A percentile compares a stretch with the other conserved stretches of the same genome.
These are phyloP conservation scores for Climacteris rufus DNA, from an alignment of 2,113 vertebrate species.

Conservation along the genomic window DNA sequence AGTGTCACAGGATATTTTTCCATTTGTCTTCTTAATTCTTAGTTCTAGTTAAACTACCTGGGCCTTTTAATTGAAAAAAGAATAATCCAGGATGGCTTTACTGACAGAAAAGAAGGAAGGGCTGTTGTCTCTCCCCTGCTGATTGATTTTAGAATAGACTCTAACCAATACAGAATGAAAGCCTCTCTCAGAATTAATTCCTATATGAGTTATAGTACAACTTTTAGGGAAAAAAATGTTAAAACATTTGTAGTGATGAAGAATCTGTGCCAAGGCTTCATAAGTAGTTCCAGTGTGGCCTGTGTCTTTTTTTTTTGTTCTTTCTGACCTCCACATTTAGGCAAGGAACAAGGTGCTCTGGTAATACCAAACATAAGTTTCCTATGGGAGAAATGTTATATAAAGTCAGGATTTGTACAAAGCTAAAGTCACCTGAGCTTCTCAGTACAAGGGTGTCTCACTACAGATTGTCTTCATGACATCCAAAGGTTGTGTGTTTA, in stretches of 20 bases:
- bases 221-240: not conserved
- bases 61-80: not conserved
- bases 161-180: not conserved
- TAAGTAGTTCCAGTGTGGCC: not conserved
- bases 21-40: not conserved
- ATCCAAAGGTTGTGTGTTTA: not conserved
- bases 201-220: not conserved
- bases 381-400: not conserved
- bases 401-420: not conserved
- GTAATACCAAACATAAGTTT: not conserved
- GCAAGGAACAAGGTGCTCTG: not conserved
- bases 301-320: not conserved
- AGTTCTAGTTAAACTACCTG: not conserved
- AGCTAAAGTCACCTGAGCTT: not conserved
- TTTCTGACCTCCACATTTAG: not conserved
- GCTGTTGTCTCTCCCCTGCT: not conserved
- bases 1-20: not conserved
- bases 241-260: not conserved
- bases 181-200: not conserved
- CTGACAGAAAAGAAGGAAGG: not conserved
- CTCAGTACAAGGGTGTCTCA: not conserved
- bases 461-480: not conserved
- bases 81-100: not conserved
- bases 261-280: not conserved
- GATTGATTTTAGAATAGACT: not conserved